phyloP scores from a whole-genome alignment of 2,888 invertebrate genomes.

The Idaea aversata region DNA sequence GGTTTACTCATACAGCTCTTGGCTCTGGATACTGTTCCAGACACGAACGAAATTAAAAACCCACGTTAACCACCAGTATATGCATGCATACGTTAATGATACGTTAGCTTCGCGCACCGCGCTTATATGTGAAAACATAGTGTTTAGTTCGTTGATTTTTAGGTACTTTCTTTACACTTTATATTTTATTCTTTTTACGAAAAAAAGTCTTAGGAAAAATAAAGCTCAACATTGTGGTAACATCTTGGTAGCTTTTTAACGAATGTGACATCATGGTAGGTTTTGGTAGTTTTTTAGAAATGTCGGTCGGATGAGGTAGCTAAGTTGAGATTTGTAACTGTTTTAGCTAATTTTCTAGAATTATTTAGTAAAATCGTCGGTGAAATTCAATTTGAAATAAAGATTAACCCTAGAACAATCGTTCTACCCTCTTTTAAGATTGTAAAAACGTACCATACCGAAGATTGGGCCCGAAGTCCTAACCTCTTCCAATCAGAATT shows the following conservation, averaged over 20 bases:
- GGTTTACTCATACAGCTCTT: no score
- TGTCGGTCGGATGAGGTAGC: conserved; percentile 49
- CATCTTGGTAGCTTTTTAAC: conserved; percentile 6
- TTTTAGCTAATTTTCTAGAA: conserved; percentile 14
- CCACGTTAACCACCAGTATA: no score
- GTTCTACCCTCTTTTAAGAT: neutral
- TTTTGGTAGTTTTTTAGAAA: conserved; percentile 45
- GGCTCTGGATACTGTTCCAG: no score
- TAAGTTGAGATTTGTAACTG: conserved; percentile 29
- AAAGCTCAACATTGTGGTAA: conserved; percentile 5
- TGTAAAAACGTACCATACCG: conserved; percentile 4
- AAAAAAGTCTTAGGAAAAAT: neutral
- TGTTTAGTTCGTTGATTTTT: no score
- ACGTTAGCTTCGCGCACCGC: no score
- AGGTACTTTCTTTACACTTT: no score
- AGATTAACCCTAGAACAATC: neutral
- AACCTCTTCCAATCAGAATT: conserved; percentile 53
- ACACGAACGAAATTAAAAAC: no score
- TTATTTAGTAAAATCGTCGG: neutral
- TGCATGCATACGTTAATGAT: no score
- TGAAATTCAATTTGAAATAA: neutral
- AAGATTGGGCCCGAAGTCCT: conserved; percentile 23
- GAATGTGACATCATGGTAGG: conserved; percentile 25
- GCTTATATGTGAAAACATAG: no score
- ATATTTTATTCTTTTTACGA: no score